A percentile compares a stretch with the other conserved stretches of the same genome.
phyloP scores from a whole-genome alignment of 2,888 invertebrate genomes.

The Yponomeuta malinellus region DNA sequence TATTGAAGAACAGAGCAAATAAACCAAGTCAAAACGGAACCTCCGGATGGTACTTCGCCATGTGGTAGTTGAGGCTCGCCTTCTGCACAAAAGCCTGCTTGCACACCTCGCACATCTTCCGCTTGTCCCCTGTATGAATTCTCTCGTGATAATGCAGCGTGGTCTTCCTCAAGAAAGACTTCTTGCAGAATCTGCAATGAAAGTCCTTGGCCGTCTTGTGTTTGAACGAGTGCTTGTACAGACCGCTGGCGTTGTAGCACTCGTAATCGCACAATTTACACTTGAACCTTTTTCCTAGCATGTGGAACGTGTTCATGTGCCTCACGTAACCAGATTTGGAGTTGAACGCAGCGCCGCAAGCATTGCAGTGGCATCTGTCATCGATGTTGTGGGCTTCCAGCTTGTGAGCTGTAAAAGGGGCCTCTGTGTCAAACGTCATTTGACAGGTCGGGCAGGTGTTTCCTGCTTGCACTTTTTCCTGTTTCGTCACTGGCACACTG shows the following conservation, averaged over 20 bases:
- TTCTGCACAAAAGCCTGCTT: slow-evolving; percentile 21
- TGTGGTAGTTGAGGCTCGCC: slow-evolving; percentile 23
- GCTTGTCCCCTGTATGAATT: slow-evolving; percentile 21
- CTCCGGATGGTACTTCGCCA: slow-evolving; percentile 21
- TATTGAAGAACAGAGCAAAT: background rate
- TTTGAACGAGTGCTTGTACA: slow-evolving; percentile 16
- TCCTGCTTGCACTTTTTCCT: background rate
- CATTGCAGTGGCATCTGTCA: background rate
- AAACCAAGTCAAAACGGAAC: background rate
- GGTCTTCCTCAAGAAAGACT: slow-evolving; percentile 17
- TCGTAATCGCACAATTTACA: slow-evolving; percentile 14
- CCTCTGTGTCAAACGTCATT: background rate
- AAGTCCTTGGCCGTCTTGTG: slow-evolving; percentile 17
- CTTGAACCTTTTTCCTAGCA: slow-evolving; percentile 15
- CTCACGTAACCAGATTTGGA: background rate
- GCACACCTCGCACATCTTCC: slow-evolving; percentile 20
- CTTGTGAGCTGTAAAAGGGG: background rate
- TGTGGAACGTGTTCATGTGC: slow-evolving; percentile 12
- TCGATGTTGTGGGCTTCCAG: background rate
- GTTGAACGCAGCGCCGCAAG: background rate
- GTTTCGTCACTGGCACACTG: too few species aligned
- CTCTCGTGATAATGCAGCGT: slow-evolving; percentile 17
- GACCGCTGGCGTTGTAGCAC: background rate
- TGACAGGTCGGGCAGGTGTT: background rate
- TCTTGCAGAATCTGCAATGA: slow-evolving; percentile 19